Conservation (phyloP, 2,888 invertebrate species). For the Neocrepidodera transversa region DNA sequence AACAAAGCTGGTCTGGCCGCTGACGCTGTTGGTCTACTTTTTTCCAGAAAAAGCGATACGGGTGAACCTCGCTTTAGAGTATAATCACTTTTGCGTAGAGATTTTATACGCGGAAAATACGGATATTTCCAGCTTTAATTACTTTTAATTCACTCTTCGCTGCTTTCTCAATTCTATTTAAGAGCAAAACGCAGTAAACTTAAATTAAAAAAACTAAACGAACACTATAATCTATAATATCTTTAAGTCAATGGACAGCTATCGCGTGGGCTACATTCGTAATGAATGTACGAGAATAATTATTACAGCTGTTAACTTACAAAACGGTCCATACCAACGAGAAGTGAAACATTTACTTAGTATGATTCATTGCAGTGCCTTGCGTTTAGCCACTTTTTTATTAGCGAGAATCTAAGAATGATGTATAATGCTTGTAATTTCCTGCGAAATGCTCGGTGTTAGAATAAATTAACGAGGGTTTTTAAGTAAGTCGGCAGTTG, state of each 20-base stretch:
- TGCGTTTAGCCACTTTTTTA: neutral
- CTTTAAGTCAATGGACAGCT: constrained; percentile 12
- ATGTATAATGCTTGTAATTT: neutral
- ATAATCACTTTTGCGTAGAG: too few relatives aligned
- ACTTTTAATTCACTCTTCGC: too few relatives aligned
- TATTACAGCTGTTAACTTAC: constrained; percentile 3
- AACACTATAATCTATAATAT: neutral
- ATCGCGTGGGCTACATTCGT: constrained; percentile 17
- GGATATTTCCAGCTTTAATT: too few relatives aligned
- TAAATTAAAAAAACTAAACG: too few relatives aligned
- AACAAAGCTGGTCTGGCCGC: constrained; percentile 43
- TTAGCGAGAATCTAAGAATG: neutral
- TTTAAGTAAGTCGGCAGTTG: too few relatives aligned
- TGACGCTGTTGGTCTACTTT: constrained; percentile 51
- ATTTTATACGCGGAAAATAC: too few relatives aligned
- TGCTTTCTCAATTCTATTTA: too few relatives aligned
- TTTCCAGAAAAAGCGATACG: constrained; percentile 40
- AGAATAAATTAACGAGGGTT: neutral
- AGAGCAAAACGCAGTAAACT: too few relatives aligned
- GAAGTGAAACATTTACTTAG: neutral
- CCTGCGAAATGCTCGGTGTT: neutral
- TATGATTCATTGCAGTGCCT: neutral
- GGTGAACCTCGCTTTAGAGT: neutral
- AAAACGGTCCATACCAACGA: neutral
- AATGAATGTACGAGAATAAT: constrained; percentile 25